Percentiles rank a stretch among this genome's conserved stretches.
These are phyloP conservation scores for Protosalanx chinensis DNA, from an alignment of 2,797 vertebrate species.

Conservation along the genomic window DNA sequence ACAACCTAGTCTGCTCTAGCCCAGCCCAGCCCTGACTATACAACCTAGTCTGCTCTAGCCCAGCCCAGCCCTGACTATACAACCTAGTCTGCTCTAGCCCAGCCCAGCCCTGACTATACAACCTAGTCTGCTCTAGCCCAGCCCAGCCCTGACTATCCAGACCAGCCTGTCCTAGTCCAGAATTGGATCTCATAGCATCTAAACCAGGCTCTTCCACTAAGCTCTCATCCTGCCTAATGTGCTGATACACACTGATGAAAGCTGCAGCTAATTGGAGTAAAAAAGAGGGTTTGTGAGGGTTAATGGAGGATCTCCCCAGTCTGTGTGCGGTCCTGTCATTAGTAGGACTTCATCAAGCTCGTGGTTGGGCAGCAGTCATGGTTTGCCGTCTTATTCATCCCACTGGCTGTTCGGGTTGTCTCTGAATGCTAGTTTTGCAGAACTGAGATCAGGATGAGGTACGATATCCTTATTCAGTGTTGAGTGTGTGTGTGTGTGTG, in stretches of 20 bases:
- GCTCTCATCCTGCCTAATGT: neutral
- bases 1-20: slow-evolving; percentile 26
- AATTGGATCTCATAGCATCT: neutral
- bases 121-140: too few species aligned
- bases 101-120: slow-evolving; percentile 10
- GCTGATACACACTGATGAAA: slow-evolving; percentile 21
- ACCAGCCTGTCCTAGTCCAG: neutral
- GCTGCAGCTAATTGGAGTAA: slow-evolving; percentile 27
- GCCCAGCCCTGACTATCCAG: neutral
- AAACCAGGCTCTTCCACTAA: neutral
- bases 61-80: slow-evolving; percentile 36
- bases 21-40: slow-evolving; percentile 34
- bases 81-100: slow-evolving; percentile 35
- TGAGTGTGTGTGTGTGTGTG: neutral
- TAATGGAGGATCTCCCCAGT: slow-evolving; percentile 10
- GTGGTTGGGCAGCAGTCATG: neutral
- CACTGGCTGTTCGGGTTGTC: too few species aligned
- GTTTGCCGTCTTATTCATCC: neutral
- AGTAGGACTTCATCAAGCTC: neutral
- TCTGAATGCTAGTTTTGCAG: too few species aligned
- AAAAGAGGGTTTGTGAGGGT: slow-evolving; percentile 9
- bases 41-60: slow-evolving; percentile 36
- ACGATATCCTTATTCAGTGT: neutral
- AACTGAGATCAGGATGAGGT: too few species aligned
- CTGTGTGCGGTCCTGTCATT: neutral